A percentile compares a stretch with the other conserved stretches of the same genome.
Evolutionary conservation across 2,888 invertebrate genomes (phyloP).

Genomic region (Epiblema foenella): DNA sequence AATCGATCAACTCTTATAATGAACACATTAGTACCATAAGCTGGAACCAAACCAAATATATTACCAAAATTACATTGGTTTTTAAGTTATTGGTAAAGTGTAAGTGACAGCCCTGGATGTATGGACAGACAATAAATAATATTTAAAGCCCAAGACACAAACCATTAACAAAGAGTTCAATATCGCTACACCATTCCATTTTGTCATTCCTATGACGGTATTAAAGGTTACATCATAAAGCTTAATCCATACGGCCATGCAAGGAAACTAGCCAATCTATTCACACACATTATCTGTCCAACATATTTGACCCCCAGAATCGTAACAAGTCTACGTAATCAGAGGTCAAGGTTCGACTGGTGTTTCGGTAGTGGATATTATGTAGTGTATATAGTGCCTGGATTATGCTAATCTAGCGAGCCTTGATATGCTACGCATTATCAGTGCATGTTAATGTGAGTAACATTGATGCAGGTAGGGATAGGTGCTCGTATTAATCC

Average conservation of each 20-base stretch:
- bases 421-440: slow-evolving; percentile 18
- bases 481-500: too few relatives aligned
- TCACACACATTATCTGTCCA: background rate
- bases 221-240: slow-evolving; percentile 1
- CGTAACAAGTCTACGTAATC: background rate
- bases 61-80: too few relatives aligned
- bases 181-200: too few relatives aligned
- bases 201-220: background rate
- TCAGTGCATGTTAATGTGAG: slow-evolving; percentile 7
- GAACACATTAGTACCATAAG: too few relatives aligned
- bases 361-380: background rate
- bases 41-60: too few relatives aligned
- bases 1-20: too few relatives aligned
- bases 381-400: slow-evolving; percentile 13
- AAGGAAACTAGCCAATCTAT: background rate
- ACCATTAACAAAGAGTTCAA: too few relatives aligned
- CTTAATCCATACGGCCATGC: background rate
- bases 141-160: too few relatives aligned
- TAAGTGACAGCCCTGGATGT: background rate
- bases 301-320: background rate
- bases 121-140: slow-evolving; percentile 2
- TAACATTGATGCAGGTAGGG: background rate
- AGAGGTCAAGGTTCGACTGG: background rate
- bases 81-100: background rate
- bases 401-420: slow-evolving; percentile 19